Evolutionary conservation across 2,113 vertebrate species (phyloP).

Genomic region (Bambusicola thoracicus): DNA sequence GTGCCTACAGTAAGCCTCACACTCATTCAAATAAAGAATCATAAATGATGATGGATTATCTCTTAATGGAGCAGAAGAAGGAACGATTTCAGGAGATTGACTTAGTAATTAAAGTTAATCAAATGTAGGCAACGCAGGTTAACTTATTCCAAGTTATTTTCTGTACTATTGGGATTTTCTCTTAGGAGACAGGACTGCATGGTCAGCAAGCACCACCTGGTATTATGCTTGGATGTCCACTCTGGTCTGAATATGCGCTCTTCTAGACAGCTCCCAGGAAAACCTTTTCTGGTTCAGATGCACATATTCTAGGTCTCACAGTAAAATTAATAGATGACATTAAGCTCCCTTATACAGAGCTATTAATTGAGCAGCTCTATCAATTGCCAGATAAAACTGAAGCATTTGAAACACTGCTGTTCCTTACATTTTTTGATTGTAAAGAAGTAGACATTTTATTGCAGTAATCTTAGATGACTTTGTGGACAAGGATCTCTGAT

Average conservation of each 20-base stretch:
- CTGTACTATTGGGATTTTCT: conserved; percentile 14
- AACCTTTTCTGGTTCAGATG: neutral
- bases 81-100: neutral
- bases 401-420: neutral
- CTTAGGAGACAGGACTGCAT: neutral
- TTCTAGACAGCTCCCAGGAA: neutral
- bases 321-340: neutral
- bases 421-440: neutral
- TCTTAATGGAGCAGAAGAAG: neutral
- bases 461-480: neutral
- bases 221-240: neutral
- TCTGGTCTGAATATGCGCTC: neutral
- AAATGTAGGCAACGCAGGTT: neutral
- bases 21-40: neutral
- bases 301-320: neutral
- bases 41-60: neutral
- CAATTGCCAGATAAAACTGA: neutral
- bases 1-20: neutral
- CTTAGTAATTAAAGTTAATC: conserved; percentile 13
- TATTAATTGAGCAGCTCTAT: neutral
- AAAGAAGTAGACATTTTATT: neutral
- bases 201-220: neutral
- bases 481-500: neutral
- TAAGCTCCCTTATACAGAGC: neutral
- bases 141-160: conserved; percentile 16